A percentile compares a stretch with the other conserved stretches of the same genome.
Evolutionary conservation across 2,797 vertebrate species (phyloP).

Genomic region (Lepilemur ruficaudatus): DNA sequence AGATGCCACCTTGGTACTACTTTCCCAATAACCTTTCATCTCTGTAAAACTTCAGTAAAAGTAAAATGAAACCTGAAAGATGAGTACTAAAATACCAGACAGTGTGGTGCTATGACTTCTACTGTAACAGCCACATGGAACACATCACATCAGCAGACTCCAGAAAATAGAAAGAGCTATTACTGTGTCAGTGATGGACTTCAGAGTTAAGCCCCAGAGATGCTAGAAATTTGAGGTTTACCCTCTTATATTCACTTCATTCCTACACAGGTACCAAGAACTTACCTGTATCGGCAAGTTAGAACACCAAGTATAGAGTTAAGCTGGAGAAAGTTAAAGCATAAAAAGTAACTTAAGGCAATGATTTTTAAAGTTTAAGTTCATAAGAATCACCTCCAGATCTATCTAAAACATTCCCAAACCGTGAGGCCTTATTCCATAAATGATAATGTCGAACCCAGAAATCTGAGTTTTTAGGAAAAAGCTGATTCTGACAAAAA

Average conservation of each 20-base stretch:
- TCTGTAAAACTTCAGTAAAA: background rate
- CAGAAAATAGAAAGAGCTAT: background rate
- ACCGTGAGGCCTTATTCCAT: background rate
- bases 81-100: background rate
- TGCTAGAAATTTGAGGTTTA: background rate
- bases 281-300: background rate
- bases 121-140: background rate
- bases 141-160: background rate
- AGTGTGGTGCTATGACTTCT: background rate
- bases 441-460: background rate
- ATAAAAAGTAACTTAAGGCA: background rate
- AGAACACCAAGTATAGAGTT: background rate
- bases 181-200: background rate
- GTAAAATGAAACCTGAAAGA: background rate
- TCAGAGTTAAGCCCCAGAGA: background rate
- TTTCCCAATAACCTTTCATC: background rate
- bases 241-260: background rate
- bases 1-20: background rate
- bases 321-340: background rate
- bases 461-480: background rate
- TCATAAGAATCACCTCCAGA: background rate
- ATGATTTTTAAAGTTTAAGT: background rate
- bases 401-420: background rate
- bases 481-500: background rate
- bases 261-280: background rate